These are phyloP conservation scores for Microplitis demolitor DNA, from an alignment of 1,140 invertebrate species.

Conservation along the genomic window DNA sequence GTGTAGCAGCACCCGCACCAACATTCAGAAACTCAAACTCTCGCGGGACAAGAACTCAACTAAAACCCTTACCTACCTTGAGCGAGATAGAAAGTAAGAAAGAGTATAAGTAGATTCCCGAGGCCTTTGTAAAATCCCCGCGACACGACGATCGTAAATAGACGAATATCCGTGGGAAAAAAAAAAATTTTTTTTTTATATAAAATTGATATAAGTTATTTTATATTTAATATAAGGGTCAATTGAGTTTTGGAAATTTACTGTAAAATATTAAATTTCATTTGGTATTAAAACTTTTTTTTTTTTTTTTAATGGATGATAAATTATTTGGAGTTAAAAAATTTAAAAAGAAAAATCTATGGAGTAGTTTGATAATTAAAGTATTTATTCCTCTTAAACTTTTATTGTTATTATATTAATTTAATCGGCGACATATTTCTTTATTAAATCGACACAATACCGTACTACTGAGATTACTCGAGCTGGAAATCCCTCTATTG, in stretches of 20 bases:
- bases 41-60: constrained; percentile 35
- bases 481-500: constrained; percentile 51
- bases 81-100: too few relatives aligned
- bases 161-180: constrained; percentile 29
- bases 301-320: too few relatives aligned
- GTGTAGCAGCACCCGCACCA: background rate
- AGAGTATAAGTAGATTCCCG: constrained; percentile 52
- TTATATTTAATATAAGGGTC: background rate
- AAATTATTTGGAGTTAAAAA: too few relatives aligned
- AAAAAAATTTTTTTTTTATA: background rate
- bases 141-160: constrained; percentile 20
- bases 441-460: constrained; percentile 56
- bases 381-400: too few relatives aligned
- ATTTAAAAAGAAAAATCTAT: too few relatives aligned
- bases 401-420: background rate
- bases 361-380: too few relatives aligned
- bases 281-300: too few relatives aligned
- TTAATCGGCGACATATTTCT: constrained; percentile 49
- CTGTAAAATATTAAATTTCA: too few relatives aligned
- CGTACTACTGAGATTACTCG: constrained; percentile 55
- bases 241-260: too few relatives aligned
- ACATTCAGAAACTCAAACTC: background rate
- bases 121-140: constrained; percentile 42
- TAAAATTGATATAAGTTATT: too few relatives aligned
- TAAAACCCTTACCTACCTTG: constrained; percentile 19